Base-by-base conservation (phyloP, 1,140 invertebrate species). In the Lordiphosa stackelbergi region DNA sequence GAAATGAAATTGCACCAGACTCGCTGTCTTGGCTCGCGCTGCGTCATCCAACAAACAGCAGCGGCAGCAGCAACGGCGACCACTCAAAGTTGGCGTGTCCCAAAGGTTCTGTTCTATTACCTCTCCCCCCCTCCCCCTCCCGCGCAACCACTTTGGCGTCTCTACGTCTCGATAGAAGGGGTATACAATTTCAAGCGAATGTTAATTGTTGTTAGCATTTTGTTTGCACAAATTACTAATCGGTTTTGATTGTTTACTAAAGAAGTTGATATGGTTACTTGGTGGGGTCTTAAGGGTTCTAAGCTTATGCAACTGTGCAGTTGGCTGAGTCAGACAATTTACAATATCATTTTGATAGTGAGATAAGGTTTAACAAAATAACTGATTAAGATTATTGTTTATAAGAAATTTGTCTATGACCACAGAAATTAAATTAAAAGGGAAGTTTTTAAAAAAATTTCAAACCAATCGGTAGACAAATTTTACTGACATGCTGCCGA, bases 121-220 rank as follows among this genome's bases (percentile, higher is more conserved):
- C 4, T 5, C 8, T 8, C 5, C 0, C 8, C 24, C n/a, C n/a
- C n/a, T n/a, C n/a, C n/a, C 0, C 12, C 2, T 1, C 22, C 7
- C n/a, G n/a, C n/a, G n/a, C n/a, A n/a, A 8, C 35, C 11, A 2
- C 43, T 0, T 47, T 0, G 22, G 10, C 9, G 2, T 49, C 13
- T 28, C 12, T n/a, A 24, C 4, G 8, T 38, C 43, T 11, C n/a
- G 1, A 31, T 7, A 12, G 16, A 6, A 9, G 5, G 35, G 48
- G 35, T 37, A 53, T 66, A 48, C 46, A n/a, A 38, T 65, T 66
- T 47, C 51, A 49, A 59, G 56, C 56, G 48, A 37, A 34, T 57
- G 55, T 66, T 69, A 69, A 69, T 69, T 66, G 59, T 56, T 62
- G 53, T 65, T 69, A 43, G 34, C 51, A 66, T 55, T 60, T 66